Base-by-base conservation (phyloP, 2,797 vertebrate species). In the Potorous gilbertii region DNA sequence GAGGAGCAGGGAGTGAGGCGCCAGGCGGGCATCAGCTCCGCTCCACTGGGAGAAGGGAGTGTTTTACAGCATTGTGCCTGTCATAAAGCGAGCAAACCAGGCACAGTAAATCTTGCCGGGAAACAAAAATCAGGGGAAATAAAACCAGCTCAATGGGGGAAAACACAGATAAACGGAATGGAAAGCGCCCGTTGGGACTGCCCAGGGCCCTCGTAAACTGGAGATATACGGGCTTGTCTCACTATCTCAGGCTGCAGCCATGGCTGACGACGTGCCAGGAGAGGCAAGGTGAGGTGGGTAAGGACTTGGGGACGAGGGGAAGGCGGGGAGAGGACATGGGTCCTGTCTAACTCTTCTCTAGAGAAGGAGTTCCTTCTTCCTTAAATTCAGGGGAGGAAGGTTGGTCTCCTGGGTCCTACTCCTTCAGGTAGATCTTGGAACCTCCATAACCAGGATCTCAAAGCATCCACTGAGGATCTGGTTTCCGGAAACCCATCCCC, bases 121-220 rank as follows among this genome's bases (percentile, higher is more conserved):
- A 96, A 98, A 97, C 97, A 97, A 97, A 98, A 97, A 97, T 97
- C 97, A 97, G 97, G 97, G 96, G 94, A 97, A 95, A 94, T 95
- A 97, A 97, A 98, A 97, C 4, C 95, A 97, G 97, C 96, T 95
- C 94, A 96, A 96, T 98, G 97, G 96, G 95, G 98, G 90, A 89
- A 97, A 98, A 96, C 91, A 90, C 89, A 97, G 97, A 95, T 92
- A 97, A 97, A 97, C 54, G 34, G 96, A 96, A 97, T 93, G 97
- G 97, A 95, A 97, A 97, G 94, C 21, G 97, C 97, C 96, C 96
- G 97, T 97, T 95, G 96, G 97, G 97, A 96, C 95, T 54, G 95
- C 95, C 97, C 93, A 96, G 97, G 54, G 97, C 91, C 92, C 95
- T 96, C 96, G 54, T 92, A 97, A 98, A 97, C 11, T 0, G 0